Evolutionary conservation across 2,113 vertebrate species (phyloP).

Genomic region (Vanacampus margaritifer): DNA sequence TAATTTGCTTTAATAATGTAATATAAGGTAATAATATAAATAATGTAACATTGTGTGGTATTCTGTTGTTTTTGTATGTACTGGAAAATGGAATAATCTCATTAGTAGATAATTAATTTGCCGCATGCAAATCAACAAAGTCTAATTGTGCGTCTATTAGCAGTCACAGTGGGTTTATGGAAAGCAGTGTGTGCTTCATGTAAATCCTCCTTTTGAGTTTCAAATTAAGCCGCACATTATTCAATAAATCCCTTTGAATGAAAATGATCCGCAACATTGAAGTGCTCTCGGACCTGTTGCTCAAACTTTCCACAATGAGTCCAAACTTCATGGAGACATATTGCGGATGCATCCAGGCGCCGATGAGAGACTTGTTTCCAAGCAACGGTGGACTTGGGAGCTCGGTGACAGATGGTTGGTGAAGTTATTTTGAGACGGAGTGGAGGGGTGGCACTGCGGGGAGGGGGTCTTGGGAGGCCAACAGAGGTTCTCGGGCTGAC

Average conservation of each 20-base stretch:
- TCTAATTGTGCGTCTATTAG: slow-evolving; percentile 28
- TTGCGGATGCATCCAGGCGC: slow-evolving; percentile 25
- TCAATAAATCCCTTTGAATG: background rate
- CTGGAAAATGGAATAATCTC: slow-evolving; percentile 29
- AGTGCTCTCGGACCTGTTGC: slow-evolving; percentile 18
- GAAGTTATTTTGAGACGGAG: slow-evolving; percentile 76
- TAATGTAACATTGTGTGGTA: background rate
- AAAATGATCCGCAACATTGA: background rate
- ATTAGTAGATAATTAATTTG: slow-evolving; percentile 40
- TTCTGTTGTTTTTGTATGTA: background rate
- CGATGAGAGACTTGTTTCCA: slow-evolving; percentile 69
- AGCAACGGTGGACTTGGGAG: slow-evolving; percentile 75
- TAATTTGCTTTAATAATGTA: no score
- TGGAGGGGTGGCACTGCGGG: slow-evolving; percentile 19
- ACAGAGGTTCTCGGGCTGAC: slow-evolving; percentile 49
- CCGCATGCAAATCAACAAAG: slow-evolving; percentile 26
- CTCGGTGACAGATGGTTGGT: slow-evolving; percentile 76
- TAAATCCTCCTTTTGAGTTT: slow-evolving; percentile 24
- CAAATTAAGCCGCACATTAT: background rate
- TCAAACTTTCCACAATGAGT: background rate
- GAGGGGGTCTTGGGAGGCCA: slow-evolving; percentile 21
- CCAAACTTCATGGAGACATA: background rate
- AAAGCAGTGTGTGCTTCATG: slow-evolving; percentile 35
- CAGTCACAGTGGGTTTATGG: slow-evolving; percentile 33
- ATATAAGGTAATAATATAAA: no score